These are phyloP conservation scores for Spizella passerina DNA, from an alignment of 2,797 vertebrate genomes.

Conservation along the genomic window DNA sequence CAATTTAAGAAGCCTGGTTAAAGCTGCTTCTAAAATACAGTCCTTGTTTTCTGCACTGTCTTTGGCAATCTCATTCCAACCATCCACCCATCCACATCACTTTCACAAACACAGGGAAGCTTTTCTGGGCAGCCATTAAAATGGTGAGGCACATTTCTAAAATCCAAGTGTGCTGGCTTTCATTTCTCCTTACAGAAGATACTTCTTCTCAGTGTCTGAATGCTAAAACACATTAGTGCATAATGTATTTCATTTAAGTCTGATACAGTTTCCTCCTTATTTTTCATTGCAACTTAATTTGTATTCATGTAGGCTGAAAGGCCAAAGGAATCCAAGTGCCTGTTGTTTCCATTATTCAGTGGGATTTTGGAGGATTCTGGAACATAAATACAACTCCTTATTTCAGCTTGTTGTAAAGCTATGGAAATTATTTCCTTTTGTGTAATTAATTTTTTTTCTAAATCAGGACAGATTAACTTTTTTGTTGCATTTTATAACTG, in stretches of 20 bases:
- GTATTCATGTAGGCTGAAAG: background rate
- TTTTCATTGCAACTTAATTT: background rate
- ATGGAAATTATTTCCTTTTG: background rate
- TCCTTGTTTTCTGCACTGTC: fast-evolving
- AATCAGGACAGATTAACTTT: background rate
- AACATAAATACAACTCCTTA: background rate
- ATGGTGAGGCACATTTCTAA: background rate
- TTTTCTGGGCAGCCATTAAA: background rate
- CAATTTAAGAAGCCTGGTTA: background rate
- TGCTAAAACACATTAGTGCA: background rate
- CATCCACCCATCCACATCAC: background rate
- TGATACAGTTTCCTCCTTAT: background rate
- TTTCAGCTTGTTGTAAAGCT: background rate
- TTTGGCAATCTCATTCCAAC: background rate
- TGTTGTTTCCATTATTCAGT: background rate
- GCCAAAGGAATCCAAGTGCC: background rate
- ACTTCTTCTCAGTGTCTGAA: background rate
- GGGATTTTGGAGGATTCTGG: background rate
- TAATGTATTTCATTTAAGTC: background rate
- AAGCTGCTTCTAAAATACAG: background rate
- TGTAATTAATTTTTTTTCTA: background rate
- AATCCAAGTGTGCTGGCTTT: background rate
- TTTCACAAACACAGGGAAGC: background rate
- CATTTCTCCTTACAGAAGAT: background rate
- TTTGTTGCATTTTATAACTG: background rate